Conservation (phyloP, 2,113 vertebrate species). For the Takifugu bimaculatus region DNA sequence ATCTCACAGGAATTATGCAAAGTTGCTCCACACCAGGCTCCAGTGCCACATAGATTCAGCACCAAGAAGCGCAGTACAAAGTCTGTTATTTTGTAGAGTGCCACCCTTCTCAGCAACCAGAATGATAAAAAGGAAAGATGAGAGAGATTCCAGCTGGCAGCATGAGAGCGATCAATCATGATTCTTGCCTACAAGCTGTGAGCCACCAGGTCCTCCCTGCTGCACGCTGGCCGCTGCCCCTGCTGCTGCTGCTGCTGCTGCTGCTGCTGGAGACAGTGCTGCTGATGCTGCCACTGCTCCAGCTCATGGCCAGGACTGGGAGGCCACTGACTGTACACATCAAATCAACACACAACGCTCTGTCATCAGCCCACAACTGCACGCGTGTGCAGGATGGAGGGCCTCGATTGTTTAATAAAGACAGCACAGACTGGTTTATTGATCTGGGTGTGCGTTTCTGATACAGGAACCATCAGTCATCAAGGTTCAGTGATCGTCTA, state of each 20-base stretch:
- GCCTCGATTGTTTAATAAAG: too few species aligned
- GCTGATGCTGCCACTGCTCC: conserved; percentile 26
- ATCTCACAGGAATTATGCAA: conserved; percentile 29
- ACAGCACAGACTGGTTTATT: neutral
- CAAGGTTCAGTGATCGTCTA: too few species aligned
- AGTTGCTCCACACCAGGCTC: conserved; percentile 7
- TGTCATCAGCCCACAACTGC: conserved; percentile 18
- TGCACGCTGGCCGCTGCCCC: conserved; percentile 13
- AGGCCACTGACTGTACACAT: conserved; percentile 60
- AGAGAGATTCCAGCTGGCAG: conserved; percentile 60
- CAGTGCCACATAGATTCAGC: neutral
- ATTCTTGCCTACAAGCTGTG: conserved; percentile 37
- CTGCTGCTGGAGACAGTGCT: neutral
- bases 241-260: neutral
- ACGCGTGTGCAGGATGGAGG: neutral
- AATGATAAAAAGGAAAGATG: conserved; percentile 48
- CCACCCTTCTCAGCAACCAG: conserved; percentile 11
- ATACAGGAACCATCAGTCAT: too few species aligned
- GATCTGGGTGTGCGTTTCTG: neutral
- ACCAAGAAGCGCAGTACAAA: neutral
- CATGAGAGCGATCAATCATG: conserved; percentile 52
- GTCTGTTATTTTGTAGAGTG: neutral
- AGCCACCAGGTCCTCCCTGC: conserved; percentile 36
- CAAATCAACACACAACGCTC: conserved; percentile 46
- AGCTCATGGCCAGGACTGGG: conserved; percentile 41